These are phyloP conservation scores for Neoniphon sammara DNA, from an alignment of 2,797 vertebrate species.

Conservation along the genomic window DNA sequence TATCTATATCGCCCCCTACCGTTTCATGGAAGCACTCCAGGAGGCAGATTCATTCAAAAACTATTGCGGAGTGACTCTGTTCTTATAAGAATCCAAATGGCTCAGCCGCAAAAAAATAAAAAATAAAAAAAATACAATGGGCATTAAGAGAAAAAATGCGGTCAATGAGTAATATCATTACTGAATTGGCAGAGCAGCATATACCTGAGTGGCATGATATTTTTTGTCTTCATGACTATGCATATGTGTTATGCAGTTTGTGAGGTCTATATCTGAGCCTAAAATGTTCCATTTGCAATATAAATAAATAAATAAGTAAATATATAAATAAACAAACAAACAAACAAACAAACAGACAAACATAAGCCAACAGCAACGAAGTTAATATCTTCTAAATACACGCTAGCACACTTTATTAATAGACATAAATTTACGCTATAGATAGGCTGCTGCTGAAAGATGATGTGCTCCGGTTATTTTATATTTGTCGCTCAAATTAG, in stretches of 20 bases:
- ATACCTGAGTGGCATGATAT: neutral
- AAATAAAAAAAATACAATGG: too few species aligned
- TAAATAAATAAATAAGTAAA: neutral
- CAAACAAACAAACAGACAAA: constrained; percentile 13
- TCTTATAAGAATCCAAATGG: too few species aligned
- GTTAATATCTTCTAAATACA: too few species aligned
- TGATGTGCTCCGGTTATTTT: neutral
- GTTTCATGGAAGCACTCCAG: constrained; percentile 49
- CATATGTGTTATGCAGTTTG: neutral
- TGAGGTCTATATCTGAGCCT: neutral
- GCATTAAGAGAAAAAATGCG: constrained; percentile 12
- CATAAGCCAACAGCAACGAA: constrained; percentile 7
- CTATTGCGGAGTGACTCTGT: constrained; percentile 31
- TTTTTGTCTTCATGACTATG: neutral
- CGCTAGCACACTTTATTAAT: neutral
- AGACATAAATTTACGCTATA: constrained; percentile 14
- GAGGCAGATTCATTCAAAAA: constrained; percentile 65
- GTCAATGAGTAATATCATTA: constrained; percentile 10
- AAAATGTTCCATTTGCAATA: too few species aligned
- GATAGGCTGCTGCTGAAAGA: constrained; percentile 23
- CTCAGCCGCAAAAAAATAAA: too few species aligned
- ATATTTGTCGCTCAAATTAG: neutral
- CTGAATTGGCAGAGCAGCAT: neutral
- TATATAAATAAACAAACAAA: constrained; percentile 21
- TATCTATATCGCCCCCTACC: constrained; percentile 72